These are phyloP conservation scores for Ophion costatus DNA, from an alignment of 2,888 invertebrate genomes.

Conservation along the genomic window DNA sequence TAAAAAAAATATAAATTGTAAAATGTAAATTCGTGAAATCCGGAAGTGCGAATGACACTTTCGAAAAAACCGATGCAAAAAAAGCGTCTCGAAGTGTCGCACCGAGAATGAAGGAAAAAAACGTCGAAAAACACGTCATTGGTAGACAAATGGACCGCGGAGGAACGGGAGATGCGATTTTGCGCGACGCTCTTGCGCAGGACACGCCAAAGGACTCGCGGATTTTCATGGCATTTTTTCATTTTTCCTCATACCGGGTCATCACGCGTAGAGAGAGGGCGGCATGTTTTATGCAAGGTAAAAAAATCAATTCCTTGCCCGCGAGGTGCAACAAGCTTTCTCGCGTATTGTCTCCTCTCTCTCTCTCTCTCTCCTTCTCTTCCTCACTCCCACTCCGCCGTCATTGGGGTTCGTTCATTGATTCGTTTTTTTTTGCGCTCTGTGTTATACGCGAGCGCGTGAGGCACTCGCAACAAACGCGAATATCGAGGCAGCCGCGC, in stretches of 20 bases:
- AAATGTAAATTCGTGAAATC: not conserved
- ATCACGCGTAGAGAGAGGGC: not conserved
- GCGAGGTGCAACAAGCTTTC: conserved; percentile 64
- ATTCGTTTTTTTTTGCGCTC: conserved; percentile 52
- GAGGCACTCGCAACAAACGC: conserved; percentile 22
- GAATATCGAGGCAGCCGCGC: conserved; percentile 22
- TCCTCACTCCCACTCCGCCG: conserved; percentile 24
- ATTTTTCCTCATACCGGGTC: not conserved
- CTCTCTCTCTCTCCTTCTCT: conserved; percentile 33
- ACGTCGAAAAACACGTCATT: not conserved
- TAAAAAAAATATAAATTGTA: not conserved
- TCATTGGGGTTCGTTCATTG: conserved; percentile 57
- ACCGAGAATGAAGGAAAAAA: not conserved
- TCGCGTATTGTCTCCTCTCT: conserved; percentile 25
- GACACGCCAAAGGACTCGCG: not conserved
- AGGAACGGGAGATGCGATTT: not conserved
- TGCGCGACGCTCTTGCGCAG: not conserved
- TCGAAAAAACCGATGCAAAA: not conserved
- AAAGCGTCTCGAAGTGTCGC: not conserved
- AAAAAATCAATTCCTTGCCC: conserved; percentile 43
- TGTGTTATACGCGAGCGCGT: conserved; percentile 32
- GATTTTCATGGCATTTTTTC: not conserved
- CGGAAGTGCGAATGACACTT: not conserved
- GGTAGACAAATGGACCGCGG: not conserved
- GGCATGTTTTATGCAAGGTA: conserved; percentile 16